A percentile compares a stretch with the other conserved stretches of the same genome.
phyloP scores from a whole-genome alignment of 2,113 vertebrate species.

The Sardina pilchardus region DNA sequence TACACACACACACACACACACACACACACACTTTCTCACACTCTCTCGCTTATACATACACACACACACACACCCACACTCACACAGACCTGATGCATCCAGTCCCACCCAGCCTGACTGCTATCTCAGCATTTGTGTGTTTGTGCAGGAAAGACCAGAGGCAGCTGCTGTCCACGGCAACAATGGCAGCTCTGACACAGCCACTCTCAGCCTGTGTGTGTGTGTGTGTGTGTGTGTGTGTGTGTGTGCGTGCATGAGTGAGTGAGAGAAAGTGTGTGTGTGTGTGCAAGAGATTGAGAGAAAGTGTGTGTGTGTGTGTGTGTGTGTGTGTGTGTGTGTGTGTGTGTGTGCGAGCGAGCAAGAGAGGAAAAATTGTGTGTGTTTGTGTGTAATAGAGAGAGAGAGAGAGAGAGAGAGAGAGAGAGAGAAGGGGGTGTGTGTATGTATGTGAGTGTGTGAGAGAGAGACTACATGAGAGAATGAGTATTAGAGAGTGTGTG shows the following conservation, averaged over 20 bases:
- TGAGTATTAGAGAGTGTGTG: neutral
- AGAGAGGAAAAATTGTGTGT: neutral
- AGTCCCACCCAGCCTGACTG: slow-evolving; percentile 8
- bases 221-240: slow-evolving; percentile 1
- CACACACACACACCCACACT: neutral
- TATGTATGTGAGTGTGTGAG: neutral
- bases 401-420: too few relatives aligned
- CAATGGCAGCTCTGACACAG: slow-evolving; percentile 6
- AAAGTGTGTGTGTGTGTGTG: neutral
- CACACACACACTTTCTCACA: neutral
- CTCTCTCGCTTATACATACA: neutral
- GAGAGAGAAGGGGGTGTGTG: too few relatives aligned
- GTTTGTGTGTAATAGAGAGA: too few relatives aligned
- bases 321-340: neutral
- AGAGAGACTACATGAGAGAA: neutral
- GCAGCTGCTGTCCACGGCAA: neutral
- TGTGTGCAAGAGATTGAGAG: too few relatives aligned
- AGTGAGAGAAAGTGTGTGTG: neutral
- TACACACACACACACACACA: neutral
- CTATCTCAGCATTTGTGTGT: slow-evolving; percentile 12
- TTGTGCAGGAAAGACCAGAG: slow-evolving; percentile 10
- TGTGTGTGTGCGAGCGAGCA: neutral
- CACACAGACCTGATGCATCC: slow-evolving; percentile 13
- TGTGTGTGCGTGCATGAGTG: neutral
- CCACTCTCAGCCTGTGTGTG: neutral